A percentile compares a stretch with the other conserved stretches of the same genome.
Evolutionary conservation across 1,140 invertebrate species (phyloP).

Genomic region (Acromyrmex charruanus): DNA sequence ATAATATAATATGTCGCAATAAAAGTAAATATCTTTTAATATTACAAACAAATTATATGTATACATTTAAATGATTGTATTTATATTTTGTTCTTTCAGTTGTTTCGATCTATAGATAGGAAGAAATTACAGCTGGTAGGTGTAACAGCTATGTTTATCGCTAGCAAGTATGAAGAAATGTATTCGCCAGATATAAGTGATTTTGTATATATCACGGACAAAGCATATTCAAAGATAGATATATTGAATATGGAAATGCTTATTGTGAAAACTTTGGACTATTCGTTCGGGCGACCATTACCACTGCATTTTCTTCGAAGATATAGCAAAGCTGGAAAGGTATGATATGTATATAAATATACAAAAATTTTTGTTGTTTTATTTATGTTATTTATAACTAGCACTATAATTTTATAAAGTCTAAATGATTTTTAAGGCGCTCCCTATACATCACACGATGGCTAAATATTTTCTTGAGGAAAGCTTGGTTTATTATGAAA

Average conservation of each 20-base stretch:
- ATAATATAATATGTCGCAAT: not conserved
- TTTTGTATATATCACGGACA: conserved; percentile 97
- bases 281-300: conserved; percentile 93
- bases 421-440: conserved; percentile 77
- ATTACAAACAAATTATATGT: not conserved
- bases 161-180: conserved; percentile 98
- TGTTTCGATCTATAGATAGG: conserved; percentile 87
- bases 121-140: conserved; percentile 96
- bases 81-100: conserved; percentile 80
- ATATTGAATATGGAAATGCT: conserved; percentile 94
- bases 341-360: conserved; percentile 67
- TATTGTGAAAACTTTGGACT: conserved; percentile 92
- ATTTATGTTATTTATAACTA: not conserved
- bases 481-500: conserved; percentile 93
- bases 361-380: not conserved
- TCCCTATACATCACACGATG: conserved; percentile 92
- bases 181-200: conserved; percentile 95
- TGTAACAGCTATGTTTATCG: conserved; percentile 96
- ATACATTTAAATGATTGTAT: not conserved
- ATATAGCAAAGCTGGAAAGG: conserved; percentile 92
- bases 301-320: conserved; percentile 96
- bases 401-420: not conserved
- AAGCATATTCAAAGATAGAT: conserved; percentile 93
- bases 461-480: conserved; percentile 98
- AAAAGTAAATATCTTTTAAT: not conserved